Evolutionary conservation across 2,888 invertebrate genomes (phyloP).

Genomic region (Andrena hattorfiana): DNA sequence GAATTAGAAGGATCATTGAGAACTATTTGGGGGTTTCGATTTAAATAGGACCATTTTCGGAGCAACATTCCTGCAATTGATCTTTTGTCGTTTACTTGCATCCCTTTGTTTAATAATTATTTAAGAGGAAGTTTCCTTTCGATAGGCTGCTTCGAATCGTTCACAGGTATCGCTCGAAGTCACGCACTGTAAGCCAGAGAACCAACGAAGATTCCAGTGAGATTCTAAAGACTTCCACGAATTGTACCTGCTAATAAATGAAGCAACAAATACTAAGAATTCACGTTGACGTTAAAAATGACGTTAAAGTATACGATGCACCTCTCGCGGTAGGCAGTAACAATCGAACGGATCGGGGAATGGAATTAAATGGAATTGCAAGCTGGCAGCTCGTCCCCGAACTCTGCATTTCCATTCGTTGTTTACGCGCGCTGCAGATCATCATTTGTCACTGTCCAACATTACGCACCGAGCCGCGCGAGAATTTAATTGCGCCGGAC

Average conservation of each 20-base stretch:
- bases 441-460: constrained; percentile 58
- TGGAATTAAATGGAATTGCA: neutral
- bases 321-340: neutral
- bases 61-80: too few species aligned
- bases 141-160: too few species aligned
- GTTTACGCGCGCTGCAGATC: constrained; percentile 15
- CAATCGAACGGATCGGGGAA: neutral
- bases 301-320: neutral
- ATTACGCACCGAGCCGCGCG: constrained; percentile 26
- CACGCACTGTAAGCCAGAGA: too few species aligned
- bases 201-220: neutral
- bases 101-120: too few species aligned
- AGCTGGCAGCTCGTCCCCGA: constrained; percentile 6
- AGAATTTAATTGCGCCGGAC: constrained; percentile 44
- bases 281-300: neutral
- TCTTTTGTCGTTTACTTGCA: too few species aligned
- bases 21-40: neutral
- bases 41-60: too few species aligned
- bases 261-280: neutral
- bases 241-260: neutral
- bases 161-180: too few species aligned
- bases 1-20: neutral
- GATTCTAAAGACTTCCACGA: neutral
- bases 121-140: neutral
- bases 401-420: constrained; percentile 28